Conservation (phyloP, 2,113 vertebrate genomes). For the Copsychus sechellarum region DNA sequence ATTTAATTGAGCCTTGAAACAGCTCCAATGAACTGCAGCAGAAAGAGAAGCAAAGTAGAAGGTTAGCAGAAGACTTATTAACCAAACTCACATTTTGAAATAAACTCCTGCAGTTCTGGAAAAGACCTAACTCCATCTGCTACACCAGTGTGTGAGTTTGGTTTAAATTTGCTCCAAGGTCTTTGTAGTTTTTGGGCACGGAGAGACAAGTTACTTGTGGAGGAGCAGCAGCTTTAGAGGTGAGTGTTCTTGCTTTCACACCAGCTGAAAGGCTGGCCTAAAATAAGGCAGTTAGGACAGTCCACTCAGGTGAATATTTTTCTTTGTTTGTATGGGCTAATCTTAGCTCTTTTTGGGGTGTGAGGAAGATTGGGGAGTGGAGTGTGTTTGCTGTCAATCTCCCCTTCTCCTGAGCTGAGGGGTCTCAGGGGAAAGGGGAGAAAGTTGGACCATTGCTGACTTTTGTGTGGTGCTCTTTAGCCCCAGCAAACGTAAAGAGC, state of each 20-base stretch:
- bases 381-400: background rate
- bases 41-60: background rate
- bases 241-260: background rate
- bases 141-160: background rate
- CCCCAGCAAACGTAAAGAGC: background rate
- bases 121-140: background rate
- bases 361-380: background rate
- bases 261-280: background rate
- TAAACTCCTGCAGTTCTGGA: background rate
- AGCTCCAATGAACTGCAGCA: background rate
- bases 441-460: background rate
- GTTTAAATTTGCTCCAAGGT: background rate
- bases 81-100: background rate
- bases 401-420: background rate
- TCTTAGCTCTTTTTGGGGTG: background rate
- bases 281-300: background rate
- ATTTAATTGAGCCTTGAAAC: background rate
- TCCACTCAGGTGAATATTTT: background rate
- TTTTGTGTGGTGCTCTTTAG: background rate
- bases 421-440: background rate
- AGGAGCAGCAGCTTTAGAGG: background rate
- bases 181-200: background rate
- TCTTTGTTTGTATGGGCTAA: background rate
- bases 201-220: background rate
- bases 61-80: background rate